Base-by-base conservation (phyloP, 2,797 vertebrate species). In the Alectoris magna region DNA sequence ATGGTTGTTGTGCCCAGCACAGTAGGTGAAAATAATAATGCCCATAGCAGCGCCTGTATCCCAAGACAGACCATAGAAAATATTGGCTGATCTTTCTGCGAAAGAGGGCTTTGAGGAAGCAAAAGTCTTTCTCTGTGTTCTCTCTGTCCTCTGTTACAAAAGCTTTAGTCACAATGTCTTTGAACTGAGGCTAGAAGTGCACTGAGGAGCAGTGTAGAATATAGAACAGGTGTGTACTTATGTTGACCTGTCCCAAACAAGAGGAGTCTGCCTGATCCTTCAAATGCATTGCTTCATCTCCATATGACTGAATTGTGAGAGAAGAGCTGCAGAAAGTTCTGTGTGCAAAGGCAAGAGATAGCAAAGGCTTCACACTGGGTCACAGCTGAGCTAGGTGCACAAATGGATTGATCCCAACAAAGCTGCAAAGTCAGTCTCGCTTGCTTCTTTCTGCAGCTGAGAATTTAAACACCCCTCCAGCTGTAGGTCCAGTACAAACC, bases 101-200 rank as follows among this genome's bases (percentile, higher is more conserved):
- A 48, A 70, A 84, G 19, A 86, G 22, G 34, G 38, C 74, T 81
- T 63, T 72, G 29, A 60, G 3, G 1, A 81, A 29, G 23, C 58
- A 59, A 82, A 71, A 90, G 19, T 7, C n/a, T 85, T 68, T 49
- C 24, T 85, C 53, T 64, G 19, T 88, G 60, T 64, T 87, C 36
- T 26, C 64, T 84, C 0, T 55, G 39, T 41, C n/a, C 59, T 67
- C 6, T 23, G 39, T 53, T 73, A 13, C 68, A 41, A 67, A 59
- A 75, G 18, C 36, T 80, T 80, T 88, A 84, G 74, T 38, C 48
- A 60, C 46, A 70, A 36, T 13, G 13, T 7, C 60, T 92, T 91
- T 68, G 55, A 88, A 62, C 21, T 49, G 51, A 58, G 71, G 41
- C 14, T 41, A 34, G 55, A 64, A 34, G 17, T 27, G 60, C 22